Evolutionary conservation across 2,888 invertebrate species (phyloP).

Genomic region (Kuschelorhynchus macadamiae): DNA sequence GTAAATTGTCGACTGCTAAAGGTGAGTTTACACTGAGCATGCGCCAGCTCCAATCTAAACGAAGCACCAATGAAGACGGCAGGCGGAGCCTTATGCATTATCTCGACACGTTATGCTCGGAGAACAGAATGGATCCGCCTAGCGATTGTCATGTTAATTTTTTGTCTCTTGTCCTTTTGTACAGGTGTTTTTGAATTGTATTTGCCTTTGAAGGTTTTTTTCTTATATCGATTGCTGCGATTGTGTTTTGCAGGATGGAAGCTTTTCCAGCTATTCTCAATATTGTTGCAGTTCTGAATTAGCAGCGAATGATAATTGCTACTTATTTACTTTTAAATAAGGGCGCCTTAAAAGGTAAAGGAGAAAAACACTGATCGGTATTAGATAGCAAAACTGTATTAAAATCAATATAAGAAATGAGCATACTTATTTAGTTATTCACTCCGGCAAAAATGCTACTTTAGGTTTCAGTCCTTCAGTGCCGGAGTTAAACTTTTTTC

Average conservation of each 20-base stretch:
- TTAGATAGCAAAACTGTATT: too few relatives aligned
- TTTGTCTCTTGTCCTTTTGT: conserved; percentile 68
- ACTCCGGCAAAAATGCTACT: too few relatives aligned
- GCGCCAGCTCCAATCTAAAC: conserved; percentile 57
- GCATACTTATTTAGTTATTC: too few relatives aligned
- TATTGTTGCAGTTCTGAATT: conserved; percentile 39
- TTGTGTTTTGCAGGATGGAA: conserved; percentile 32
- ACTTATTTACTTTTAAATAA: conserved; percentile 22
- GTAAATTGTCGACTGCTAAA: conserved; percentile 54
- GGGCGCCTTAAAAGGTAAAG: not conserved
- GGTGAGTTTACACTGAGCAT: conserved; percentile 58
- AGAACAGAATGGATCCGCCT: conserved; percentile 65
- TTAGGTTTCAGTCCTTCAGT: too few relatives aligned
- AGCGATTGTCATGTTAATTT: conserved; percentile 68
- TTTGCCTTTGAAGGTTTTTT: conserved; percentile 56
- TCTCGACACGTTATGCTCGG: conserved; percentile 65
- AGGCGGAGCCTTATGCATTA: conserved; percentile 65
- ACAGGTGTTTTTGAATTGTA: conserved; percentile 69
- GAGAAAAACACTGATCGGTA: conserved; percentile 1
- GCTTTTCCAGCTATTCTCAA: conserved; percentile 13
- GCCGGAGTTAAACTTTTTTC: too few relatives aligned
- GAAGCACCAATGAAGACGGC: conserved; percentile 61
- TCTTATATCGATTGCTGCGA: conserved; percentile 51
- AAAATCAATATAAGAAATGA: too few relatives aligned
- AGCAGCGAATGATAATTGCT: conserved; percentile 35